A percentile compares a stretch with the other conserved stretches of the same genome.
Evolutionary conservation across 2,113 vertebrate species (phyloP).

Genomic region (Chunga burmeisteri): DNA sequence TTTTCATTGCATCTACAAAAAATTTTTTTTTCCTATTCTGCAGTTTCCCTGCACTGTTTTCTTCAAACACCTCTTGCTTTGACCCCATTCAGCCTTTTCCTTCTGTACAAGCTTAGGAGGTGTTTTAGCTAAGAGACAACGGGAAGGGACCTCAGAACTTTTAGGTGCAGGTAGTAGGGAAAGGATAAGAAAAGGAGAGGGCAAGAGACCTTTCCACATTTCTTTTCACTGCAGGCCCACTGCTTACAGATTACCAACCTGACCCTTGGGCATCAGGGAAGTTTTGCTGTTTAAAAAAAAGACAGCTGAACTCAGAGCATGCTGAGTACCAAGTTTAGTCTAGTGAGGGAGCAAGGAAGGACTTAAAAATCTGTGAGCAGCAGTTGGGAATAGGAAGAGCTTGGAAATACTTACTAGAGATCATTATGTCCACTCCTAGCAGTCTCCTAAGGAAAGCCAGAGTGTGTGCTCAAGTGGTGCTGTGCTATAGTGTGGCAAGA

Average conservation of each 20-base stretch:
- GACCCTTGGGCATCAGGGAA: not conserved
- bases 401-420: not conserved
- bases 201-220: accelerated
- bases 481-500: not conserved
- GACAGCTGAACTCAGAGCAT: not conserved
- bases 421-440: not conserved
- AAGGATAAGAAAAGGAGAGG: not conserved
- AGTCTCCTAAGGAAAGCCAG: not conserved
- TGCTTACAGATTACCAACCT: not conserved
- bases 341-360: not conserved
- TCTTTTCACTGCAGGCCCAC: not conserved
- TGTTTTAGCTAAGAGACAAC: not conserved
- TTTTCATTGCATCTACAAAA: not conserved
- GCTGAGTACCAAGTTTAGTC: not conserved
- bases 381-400: not conserved
- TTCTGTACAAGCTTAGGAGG: not conserved
- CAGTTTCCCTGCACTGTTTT: not conserved
- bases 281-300: not conserved
- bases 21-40: not conserved
- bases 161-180: not conserved
- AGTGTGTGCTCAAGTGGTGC: not conserved
- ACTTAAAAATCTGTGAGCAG: not conserved
- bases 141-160: not conserved
- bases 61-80: not conserved
- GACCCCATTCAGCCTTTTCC: not conserved